phyloP scores from a whole-genome alignment of 2,113 vertebrate genomes.

The Takifugu bimaculatus region DNA sequence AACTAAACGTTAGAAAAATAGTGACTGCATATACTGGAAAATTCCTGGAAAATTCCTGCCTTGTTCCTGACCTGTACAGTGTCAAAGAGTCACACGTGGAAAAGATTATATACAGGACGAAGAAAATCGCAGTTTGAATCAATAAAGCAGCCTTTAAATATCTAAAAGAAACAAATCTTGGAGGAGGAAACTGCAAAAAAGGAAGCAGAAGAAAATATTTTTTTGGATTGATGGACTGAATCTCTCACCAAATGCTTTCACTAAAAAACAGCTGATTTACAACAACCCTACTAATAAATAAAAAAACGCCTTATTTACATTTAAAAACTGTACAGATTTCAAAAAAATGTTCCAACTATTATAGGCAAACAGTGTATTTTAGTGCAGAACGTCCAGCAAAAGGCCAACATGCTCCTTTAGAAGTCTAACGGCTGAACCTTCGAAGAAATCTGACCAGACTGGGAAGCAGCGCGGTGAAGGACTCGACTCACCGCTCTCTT shows the following conservation, averaged over 20 bases:
- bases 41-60: constrained; percentile 58
- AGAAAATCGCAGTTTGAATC: constrained; percentile 42
- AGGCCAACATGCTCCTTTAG: constrained; percentile 31
- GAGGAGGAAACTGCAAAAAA: constrained; percentile 21
- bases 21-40: constrained; percentile 52
- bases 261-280: constrained; percentile 45
- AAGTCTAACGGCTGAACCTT: neutral
- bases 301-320: constrained; percentile 47
- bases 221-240: constrained; percentile 15
- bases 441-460: too few species aligned
- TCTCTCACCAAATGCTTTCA: constrained; percentile 33
- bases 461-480: too few species aligned
- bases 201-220: constrained; percentile 15
- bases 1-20: constrained; percentile 56
- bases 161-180: constrained; percentile 34
- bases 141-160: constrained; percentile 13
- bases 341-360: constrained; percentile 56
- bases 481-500: too few species aligned
- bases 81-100: constrained; percentile 56
- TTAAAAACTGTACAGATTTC: constrained; percentile 61
- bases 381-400: constrained; percentile 70
- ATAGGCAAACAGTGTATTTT: constrained; percentile 72
- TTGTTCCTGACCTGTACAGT: constrained; percentile 52
- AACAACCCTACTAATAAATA: constrained; percentile 72
- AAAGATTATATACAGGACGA: constrained; percentile 53